These are phyloP conservation scores for Rutilus rutilus DNA, from an alignment of 2,113 vertebrate genomes.

Conservation along the genomic window DNA sequence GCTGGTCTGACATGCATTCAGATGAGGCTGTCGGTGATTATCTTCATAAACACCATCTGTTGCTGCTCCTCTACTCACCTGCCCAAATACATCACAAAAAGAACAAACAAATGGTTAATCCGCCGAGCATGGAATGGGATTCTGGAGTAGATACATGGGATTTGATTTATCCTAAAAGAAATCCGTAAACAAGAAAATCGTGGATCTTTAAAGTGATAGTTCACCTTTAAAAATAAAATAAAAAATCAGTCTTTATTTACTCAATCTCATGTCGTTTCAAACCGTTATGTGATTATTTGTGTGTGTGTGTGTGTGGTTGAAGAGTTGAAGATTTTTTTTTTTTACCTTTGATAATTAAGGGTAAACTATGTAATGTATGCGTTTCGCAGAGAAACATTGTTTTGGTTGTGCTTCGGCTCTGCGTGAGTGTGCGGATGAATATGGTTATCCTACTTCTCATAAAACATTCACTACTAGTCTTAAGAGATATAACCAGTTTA, in stretches of 20 bases:
- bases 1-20: slow-evolving; percentile 46
- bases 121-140: slow-evolving; percentile 32
- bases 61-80: slow-evolving; percentile 48
- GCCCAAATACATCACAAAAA: slow-evolving; percentile 51
- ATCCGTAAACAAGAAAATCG: neutral
- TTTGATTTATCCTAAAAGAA: slow-evolving; percentile 42
- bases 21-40: slow-evolving; percentile 52
- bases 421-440: no score
- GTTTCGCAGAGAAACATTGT: no score
- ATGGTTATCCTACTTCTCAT: no score
- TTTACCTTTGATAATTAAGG: no score
- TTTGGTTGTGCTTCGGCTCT: no score
- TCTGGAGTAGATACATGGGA: slow-evolving; percentile 29
- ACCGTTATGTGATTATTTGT: neutral
- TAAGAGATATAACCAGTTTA: no score
- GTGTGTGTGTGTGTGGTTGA: no score
- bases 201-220: neutral
- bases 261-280: neutral
- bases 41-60: slow-evolving; percentile 61
- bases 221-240: neutral
- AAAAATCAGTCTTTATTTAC: neutral
- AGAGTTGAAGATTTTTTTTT: no score
- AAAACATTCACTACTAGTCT: no score
- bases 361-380: no score
- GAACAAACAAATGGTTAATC: slow-evolving; percentile 50